These are phyloP conservation scores for Penaeus monodon DNA, from an alignment of 2,888 invertebrate genomes.

Conservation along the genomic window DNA sequence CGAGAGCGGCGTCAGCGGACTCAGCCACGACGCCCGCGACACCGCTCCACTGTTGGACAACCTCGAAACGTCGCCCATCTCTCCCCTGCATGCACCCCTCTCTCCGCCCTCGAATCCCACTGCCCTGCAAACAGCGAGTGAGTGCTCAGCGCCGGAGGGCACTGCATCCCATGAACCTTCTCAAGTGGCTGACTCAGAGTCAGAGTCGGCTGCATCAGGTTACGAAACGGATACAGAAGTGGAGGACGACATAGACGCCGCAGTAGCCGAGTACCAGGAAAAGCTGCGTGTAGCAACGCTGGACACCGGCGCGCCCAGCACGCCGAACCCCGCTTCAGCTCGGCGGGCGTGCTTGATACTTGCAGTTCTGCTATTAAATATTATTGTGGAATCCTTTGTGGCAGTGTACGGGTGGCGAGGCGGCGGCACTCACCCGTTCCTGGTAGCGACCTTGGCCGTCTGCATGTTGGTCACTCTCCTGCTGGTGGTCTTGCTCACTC, in stretches of 20 bases:
- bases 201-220: background rate
- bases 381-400: slow-evolving; percentile 16
- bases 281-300: slow-evolving; percentile 70
- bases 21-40: slow-evolving; percentile 19
- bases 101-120: too few species aligned
- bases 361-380: slow-evolving; percentile 11
- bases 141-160: too few species aligned
- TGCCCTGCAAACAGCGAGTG: background rate
- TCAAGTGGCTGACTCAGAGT: background rate
- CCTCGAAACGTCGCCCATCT: slow-evolving; percentile 13
- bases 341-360: slow-evolving; percentile 39
- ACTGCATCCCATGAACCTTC: too few species aligned
- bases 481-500: slow-evolving; percentile 34
- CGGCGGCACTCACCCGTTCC: slow-evolving; percentile 2
- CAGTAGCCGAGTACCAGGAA: slow-evolving; percentile 82
- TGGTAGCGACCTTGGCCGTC: slow-evolving; percentile 20
- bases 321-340: slow-evolving; percentile 44
- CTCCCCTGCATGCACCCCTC: background rate
- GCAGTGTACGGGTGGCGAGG: slow-evolving; percentile 31
- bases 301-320: slow-evolving; percentile 10
- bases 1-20: slow-evolving; percentile 16
- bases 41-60: slow-evolving; percentile 28
- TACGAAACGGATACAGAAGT: slow-evolving; percentile 74
- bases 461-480: slow-evolving; percentile 22
- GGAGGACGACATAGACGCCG: slow-evolving; percentile 78